Evolutionary conservation across 2,888 invertebrate genomes (phyloP).

Genomic region (Melinaea menophilus): DNA sequence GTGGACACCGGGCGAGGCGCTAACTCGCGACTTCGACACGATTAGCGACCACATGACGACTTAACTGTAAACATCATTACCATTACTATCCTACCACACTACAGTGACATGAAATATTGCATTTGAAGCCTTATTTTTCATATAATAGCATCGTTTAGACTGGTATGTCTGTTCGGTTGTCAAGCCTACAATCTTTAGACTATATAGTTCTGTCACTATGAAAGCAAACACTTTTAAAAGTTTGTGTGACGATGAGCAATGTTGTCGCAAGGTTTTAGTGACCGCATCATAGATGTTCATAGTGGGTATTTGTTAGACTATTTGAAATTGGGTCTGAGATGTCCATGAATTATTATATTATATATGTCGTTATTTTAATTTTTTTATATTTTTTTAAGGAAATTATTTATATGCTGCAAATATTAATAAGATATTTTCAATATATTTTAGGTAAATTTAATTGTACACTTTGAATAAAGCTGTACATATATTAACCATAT

Average conservation of each 20-base stretch:
- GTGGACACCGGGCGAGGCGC: slow-evolving; percentile 76
- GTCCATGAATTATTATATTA: slow-evolving; percentile 41
- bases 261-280: slow-evolving; percentile 72
- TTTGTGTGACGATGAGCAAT: slow-evolving; percentile 70
- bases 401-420: too few relatives aligned
- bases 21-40: slow-evolving; percentile 68
- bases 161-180: slow-evolving; percentile 40
- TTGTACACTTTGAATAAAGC: too few relatives aligned
- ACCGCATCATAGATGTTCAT: slow-evolving; percentile 66
- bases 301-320: slow-evolving; percentile 54
- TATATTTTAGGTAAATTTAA: too few relatives aligned
- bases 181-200: slow-evolving; percentile 60
- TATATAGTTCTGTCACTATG: slow-evolving; percentile 67
- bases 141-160: slow-evolving; percentile 31
- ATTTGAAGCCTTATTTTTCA: slow-evolving; percentile 38
- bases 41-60: slow-evolving; percentile 71
- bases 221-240: slow-evolving; percentile 74
- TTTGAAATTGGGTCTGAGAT: slow-evolving; percentile 61
- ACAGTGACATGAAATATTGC: slow-evolving; percentile 21
- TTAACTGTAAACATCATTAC: slow-evolving; percentile 76
- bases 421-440: too few relatives aligned
- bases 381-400: too few relatives aligned
- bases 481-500: too few relatives aligned
- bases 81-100: slow-evolving; percentile 48
- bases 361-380: background rate